Percentiles rank a stretch among this genome's conserved stretches.
Conservation (phyloP, 1,140 invertebrate species). For the Drosophila quadrilineata region DNA sequence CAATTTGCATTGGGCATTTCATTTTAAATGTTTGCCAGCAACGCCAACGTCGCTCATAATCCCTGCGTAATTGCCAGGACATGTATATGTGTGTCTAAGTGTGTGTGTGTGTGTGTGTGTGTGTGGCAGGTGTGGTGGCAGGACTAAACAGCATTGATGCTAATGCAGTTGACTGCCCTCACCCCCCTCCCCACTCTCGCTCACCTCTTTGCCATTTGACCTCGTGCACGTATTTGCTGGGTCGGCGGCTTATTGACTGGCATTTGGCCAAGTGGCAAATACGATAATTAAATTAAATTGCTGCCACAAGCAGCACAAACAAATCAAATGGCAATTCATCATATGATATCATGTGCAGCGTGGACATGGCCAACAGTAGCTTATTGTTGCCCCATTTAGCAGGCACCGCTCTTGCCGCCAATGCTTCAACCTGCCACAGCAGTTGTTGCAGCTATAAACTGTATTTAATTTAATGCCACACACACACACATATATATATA, state of each 20-base stretch:
- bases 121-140: constrained; percentile 54
- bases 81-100: too few species aligned
- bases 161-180: constrained; percentile 29
- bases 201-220: constrained; percentile 23
- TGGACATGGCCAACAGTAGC: constrained; percentile 23
- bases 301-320: constrained; percentile 78
- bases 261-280: constrained; percentile 80
- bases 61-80: constrained; percentile 59
- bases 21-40: constrained; percentile 74
- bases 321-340: constrained; percentile 80
- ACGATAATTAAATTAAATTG: constrained; percentile 81
- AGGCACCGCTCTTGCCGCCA: too few species aligned
- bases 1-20: constrained; percentile 76
- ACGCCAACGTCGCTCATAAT: constrained; percentile 61
- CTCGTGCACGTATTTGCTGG: too few species aligned
- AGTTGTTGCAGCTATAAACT: constrained; percentile 17
- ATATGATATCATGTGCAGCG: too few species aligned
- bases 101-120: too few species aligned
- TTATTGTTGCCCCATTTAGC: constrained; percentile 5
- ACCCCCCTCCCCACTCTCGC: constrained; percentile 3
- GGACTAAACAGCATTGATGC: constrained; percentile 17
- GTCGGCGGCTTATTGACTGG: too few species aligned
- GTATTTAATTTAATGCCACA: constrained; percentile 38
- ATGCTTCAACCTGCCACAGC: too few species aligned
- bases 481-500: too few species aligned